Conservation (phyloP, 2,113 vertebrate genomes). For the Dendropsophus ebraccatus region DNA sequence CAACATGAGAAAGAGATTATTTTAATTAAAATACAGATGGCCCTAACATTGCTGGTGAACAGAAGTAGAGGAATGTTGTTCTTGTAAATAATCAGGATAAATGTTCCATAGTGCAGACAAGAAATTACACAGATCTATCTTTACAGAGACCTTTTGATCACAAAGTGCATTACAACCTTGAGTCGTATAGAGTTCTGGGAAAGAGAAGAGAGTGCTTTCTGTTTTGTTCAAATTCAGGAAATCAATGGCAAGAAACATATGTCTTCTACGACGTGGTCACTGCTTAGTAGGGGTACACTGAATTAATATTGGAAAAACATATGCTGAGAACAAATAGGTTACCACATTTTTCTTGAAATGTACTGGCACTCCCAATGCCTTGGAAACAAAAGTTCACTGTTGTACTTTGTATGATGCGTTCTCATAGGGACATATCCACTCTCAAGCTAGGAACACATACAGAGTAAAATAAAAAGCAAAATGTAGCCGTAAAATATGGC, state of each 20-base stretch:
- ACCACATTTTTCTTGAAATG: background rate
- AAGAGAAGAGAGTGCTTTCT: conserved; percentile 31
- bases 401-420: background rate
- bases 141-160: conserved; percentile 49
- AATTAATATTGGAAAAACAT: conserved; percentile 11
- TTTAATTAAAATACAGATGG: conserved; percentile 60
- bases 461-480: too few relatives aligned
- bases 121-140: conserved; percentile 57
- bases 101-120: conserved; percentile 56
- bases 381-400: background rate
- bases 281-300: background rate
- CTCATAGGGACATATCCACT: background rate
- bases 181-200: conserved; percentile 22
- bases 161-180: conserved; percentile 47
- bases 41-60: conserved; percentile 43
- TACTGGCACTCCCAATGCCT: background rate
- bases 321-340: conserved; percentile 20
- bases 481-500: too few relatives aligned
- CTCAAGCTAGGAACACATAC: too few relatives aligned
- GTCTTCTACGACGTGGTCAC: conserved; percentile 13
- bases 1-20: conserved; percentile 57
- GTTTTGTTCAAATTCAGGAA: conserved; percentile 26
- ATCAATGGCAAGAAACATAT: conserved; percentile 48
- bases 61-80: conserved; percentile 55
- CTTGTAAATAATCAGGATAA: conserved; percentile 58